Conservation (phyloP, 2,797 vertebrate species). For the Kryptopterus vitreolus region DNA sequence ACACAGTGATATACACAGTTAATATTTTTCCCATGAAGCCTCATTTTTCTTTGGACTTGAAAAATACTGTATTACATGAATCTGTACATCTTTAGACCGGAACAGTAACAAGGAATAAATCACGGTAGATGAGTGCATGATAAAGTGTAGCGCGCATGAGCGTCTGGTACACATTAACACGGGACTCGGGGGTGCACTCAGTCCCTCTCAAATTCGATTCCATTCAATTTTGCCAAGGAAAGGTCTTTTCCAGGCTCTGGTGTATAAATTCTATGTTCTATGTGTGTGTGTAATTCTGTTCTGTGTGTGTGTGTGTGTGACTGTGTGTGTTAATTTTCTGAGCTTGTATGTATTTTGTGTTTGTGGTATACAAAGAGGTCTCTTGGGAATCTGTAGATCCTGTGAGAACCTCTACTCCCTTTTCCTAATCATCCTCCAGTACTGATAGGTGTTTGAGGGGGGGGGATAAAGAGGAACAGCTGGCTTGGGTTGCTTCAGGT, state of each 20-base stretch:
- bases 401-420: slow-evolving; percentile 32
- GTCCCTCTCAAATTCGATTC: slow-evolving; percentile 22
- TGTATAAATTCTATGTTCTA: not conserved
- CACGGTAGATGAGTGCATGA: slow-evolving; percentile 5
- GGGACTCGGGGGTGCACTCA: slow-evolving; percentile 18
- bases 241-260: slow-evolving; percentile 7
- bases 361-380: not conserved
- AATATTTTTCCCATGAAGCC: not conserved
- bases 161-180: slow-evolving; percentile 40
- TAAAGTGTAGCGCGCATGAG: slow-evolving; percentile 28
- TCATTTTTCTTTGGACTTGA: slow-evolving; percentile 1
- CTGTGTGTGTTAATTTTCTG: not conserved
- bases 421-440: not conserved
- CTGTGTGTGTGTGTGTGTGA: not conserved
- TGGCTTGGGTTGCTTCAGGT: slow-evolving; percentile 1
- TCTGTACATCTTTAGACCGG: not conserved
- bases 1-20: not conserved
- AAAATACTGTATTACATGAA: slow-evolving; percentile 10
- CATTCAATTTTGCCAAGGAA: slow-evolving; percentile 45
- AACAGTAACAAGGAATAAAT: slow-evolving; percentile 22
- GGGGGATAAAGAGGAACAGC: slow-evolving; percentile 25
- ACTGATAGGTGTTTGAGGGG: slow-evolving; percentile 50
- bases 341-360: not conserved
- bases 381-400: slow-evolving; percentile 3
- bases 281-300: not conserved